Conservation (phyloP, 2,797 vertebrate species). For the Artibeus jamaicensis region DNA sequence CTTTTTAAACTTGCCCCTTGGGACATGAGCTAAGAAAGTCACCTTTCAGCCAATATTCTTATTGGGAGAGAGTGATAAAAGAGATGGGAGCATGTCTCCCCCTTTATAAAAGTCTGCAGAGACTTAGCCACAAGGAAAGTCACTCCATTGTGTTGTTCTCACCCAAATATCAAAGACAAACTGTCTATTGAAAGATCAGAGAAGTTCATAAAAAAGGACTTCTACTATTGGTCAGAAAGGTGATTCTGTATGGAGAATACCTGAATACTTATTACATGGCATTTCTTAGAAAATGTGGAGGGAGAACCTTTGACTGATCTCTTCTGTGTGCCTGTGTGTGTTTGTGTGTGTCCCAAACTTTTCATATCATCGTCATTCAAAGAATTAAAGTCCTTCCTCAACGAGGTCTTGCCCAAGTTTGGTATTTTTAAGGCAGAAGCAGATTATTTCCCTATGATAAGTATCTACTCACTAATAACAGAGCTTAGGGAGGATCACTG, state of each 20-base stretch:
- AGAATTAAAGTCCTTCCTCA: not conserved
- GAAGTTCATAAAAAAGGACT: not conserved
- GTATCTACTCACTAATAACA: not conserved
- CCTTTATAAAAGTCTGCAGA: not conserved
- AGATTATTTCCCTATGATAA: not conserved
- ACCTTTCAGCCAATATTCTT: not conserved
- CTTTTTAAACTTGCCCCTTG: not conserved
- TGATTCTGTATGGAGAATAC: not conserved
- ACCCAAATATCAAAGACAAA: not conserved
- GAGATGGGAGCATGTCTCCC: not conserved
- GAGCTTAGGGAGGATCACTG: not conserved
- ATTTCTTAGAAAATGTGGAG: not conserved
- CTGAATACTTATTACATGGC: not conserved
- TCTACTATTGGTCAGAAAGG: not conserved
- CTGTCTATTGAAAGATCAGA: not conserved
- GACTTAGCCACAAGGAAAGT: not conserved
- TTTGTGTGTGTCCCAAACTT: not conserved
- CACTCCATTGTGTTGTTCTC: not conserved
- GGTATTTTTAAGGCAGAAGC: not conserved
- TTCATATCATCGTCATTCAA: not conserved
- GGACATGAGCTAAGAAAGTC: not conserved
- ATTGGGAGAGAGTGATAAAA: not conserved
- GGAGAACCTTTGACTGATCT: not conserved
- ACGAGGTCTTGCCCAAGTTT: not conserved
- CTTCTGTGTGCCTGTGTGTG: not conserved